Base-by-base conservation (phyloP, 2,113 vertebrate genomes). In the Passer montanus region DNA sequence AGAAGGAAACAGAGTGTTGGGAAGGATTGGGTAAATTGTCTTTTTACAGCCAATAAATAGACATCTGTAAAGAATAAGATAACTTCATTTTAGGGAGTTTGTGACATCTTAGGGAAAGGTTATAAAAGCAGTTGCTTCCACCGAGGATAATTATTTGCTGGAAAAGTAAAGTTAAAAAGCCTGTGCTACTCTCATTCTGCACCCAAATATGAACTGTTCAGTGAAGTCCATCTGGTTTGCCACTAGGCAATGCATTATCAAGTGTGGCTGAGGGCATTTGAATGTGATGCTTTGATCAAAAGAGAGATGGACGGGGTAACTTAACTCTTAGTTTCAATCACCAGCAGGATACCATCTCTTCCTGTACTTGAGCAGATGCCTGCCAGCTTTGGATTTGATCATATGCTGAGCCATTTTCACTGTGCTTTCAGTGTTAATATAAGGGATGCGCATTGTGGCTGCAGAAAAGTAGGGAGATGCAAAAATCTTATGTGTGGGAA, bases 371-470 rank as follows among this genome's bases (percentile, higher is more conserved):
- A 68, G 73, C 52, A 84, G 55, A 17, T 66, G n/a, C 43, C 26
- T 74, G n/a, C 64, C 82, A 69, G 4, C 22, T 85, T 85, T 52
- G 39, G 50, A 22, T 66, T 31, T 90, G 53, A 15, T 84, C 3
- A 0, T 28, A 7, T 0, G 0, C 39, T 43, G 26, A 63, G 7
- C 10, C 3, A 31, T 22, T 67, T 75, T 50, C 0, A 0, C 22
- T 52, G 24, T 28, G 8, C 62, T 74, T 86, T 81, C 56, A 68
- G 7, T 39, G 33, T 43, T 74, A n/a, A 13, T 44, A 1, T 28
- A 31, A 24, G 8, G 8, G 35, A 22, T 18, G n/a, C 21, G 10
- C 6, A 7, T 10, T 33, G 33, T 35, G 30, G 28, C 31, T 41
- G 10, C 35, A 41, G 31, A 41, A 44, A 15, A 80, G 17, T 11